Evolutionary conservation across 2,113 vertebrate species (phyloP).

Genomic region (Oryzias curvinotus): DNA sequence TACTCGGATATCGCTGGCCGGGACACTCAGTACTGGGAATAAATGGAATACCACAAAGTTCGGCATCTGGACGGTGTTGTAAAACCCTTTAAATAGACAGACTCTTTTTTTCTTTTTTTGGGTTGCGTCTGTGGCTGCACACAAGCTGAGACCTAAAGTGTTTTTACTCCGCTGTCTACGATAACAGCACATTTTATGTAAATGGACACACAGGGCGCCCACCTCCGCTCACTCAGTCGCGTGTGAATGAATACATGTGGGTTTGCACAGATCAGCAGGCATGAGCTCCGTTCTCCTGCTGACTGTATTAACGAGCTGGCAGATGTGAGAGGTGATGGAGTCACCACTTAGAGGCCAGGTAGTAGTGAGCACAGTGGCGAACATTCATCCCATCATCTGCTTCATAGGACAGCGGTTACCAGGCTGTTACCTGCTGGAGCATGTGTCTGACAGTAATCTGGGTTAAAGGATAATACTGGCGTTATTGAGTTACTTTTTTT

Average conservation of each 20-base stretch:
- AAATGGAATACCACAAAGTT: slow-evolving; percentile 64
- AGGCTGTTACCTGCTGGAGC: slow-evolving; percentile 41
- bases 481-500: slow-evolving; percentile 12
- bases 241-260: slow-evolving; percentile 14
- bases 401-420: slow-evolving; percentile 56
- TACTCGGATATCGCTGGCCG: slow-evolving; percentile 62
- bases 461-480: slow-evolving; percentile 50
- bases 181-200: slow-evolving; percentile 22
- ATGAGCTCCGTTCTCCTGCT: slow-evolving; percentile 28
- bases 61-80: slow-evolving; percentile 57
- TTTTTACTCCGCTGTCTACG: slow-evolving; percentile 37
- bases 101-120: slow-evolving; percentile 11
- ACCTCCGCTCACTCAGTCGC: neutral
- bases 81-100: slow-evolving; percentile 61
- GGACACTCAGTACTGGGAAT: slow-evolving; percentile 70
- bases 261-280: slow-evolving; percentile 11
- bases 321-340: slow-evolving; percentile 51
- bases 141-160: slow-evolving; percentile 18
- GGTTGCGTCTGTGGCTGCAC: slow-evolving; percentile 8
- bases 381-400: slow-evolving; percentile 63
- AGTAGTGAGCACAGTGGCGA: slow-evolving; percentile 41
- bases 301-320: slow-evolving; percentile 51
- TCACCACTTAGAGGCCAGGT: slow-evolving; percentile 54
- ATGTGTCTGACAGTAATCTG: slow-evolving; percentile 48
- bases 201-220: slow-evolving; percentile 10